Evolutionary conservation across 30 jellyfish, hydroid and myxozoan genomes (phyloP).

Genomic region (Mastigias papua): DNA sequence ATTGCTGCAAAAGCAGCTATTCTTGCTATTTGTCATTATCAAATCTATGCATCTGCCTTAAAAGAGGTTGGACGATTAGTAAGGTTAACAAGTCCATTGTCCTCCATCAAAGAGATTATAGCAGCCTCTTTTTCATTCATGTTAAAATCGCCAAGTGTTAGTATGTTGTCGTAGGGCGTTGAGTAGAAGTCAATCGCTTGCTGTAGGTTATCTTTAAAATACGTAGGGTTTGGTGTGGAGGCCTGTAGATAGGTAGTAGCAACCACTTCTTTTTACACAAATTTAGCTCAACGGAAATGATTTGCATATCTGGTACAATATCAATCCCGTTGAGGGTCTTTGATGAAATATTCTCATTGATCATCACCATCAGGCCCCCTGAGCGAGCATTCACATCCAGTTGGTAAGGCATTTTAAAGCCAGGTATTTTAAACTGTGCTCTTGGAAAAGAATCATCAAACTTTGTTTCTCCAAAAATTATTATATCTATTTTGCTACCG

Average conservation of each 20-base stretch:
- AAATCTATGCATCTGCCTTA: constrained; percentile 19
- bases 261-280: too few relatives aligned
- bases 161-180: constrained; percentile 10
- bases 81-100: neutral
- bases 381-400: neutral
- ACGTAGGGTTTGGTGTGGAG: constrained; percentile 18
- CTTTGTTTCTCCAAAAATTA: neutral
- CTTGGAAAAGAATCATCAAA: neutral
- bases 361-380: neutral
- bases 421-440: constrained; percentile 7
- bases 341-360: neutral
- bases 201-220: constrained; percentile 3
- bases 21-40: constrained; percentile 18
- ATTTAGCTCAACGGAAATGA: too few relatives aligned
- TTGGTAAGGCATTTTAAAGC: neutral
- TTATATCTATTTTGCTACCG: neutral
- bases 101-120: neutral
- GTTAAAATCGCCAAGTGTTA: too few relatives aligned
- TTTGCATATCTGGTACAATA: too few relatives aligned
- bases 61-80: neutral
- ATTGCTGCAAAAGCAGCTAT: neutral
- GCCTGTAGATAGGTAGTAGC: too few relatives aligned
- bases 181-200: neutral
- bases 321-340: too few relatives aligned
- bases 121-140: neutral